Conservation (phyloP, 1,140 invertebrate genomes). For the Galendromus occidentalis region DNA sequence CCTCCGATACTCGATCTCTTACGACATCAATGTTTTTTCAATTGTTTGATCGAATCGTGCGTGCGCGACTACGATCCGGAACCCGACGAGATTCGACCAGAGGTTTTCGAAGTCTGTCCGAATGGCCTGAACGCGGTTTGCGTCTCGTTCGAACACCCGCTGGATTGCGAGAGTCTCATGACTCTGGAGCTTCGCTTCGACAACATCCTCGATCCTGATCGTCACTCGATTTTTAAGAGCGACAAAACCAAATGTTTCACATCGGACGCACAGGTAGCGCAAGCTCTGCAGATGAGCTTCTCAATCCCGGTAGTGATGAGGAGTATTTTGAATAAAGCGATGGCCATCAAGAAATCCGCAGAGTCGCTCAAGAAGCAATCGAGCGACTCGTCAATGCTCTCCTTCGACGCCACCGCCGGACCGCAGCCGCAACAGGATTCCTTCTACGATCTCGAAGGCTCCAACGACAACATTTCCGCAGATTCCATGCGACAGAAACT, state of each 20-base stretch:
- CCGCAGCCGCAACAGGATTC: neutral
- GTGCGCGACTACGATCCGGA: conserved; percentile 48
- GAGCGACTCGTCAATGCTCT: neutral
- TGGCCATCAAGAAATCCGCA: conserved; percentile 26
- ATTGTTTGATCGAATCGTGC: conserved; percentile 64
- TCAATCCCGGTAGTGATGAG: conserved; percentile 12
- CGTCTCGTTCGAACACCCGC: conserved; percentile 23
- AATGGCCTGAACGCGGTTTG: conserved; percentile 7
- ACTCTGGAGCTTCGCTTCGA: neutral
- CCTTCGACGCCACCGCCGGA: neutral
- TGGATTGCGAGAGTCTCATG: conserved; percentile 10
- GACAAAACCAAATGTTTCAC: conserved; percentile 9
- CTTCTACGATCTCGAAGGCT: neutral
- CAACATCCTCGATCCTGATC: conserved; percentile 30
- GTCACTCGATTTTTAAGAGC: conserved; percentile 22
- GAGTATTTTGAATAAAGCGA: conserved; percentile 36
- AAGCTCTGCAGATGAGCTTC: neutral
- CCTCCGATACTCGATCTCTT: conserved; percentile 63
- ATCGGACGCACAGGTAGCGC: neutral
- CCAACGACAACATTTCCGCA: too few species aligned
- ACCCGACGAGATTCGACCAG: conserved; percentile 32
- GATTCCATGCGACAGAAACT: conserved; percentile 8
- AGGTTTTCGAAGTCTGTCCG: conserved; percentile 11
- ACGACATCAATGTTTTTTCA: conserved; percentile 75
- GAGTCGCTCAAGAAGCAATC: neutral